Evolutionary conservation across 1,140 invertebrate species (phyloP).

Genomic region (Pseudomyrmex pallidus): DNA sequence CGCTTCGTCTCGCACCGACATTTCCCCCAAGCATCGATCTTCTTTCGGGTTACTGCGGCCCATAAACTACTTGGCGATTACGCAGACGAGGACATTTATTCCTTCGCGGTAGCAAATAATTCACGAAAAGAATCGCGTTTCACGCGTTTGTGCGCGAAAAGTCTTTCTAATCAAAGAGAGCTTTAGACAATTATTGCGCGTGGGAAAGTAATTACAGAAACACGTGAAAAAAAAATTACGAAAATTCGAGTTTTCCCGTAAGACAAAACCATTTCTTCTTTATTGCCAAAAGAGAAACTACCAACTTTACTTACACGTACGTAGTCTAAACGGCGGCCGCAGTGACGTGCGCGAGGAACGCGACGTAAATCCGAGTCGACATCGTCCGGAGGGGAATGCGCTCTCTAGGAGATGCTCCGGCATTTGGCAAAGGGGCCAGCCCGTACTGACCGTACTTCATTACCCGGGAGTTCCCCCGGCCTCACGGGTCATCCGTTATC

Average conservation of each 20-base stretch:
- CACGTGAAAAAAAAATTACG: not conserved
- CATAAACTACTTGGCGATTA: slow-evolving; percentile 53
- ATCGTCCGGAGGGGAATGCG: slow-evolving; percentile 69
- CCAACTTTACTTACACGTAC: not conserved
- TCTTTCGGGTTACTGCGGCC: slow-evolving; percentile 45
- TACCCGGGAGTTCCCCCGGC: slow-evolving; percentile 81
- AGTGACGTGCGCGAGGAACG: slow-evolving; percentile 58
- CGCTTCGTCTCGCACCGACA: slow-evolving; percentile 61
- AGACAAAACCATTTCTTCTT: slow-evolving; percentile 29
- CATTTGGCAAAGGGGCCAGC: slow-evolving; percentile 75
- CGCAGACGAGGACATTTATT: slow-evolving; percentile 56
- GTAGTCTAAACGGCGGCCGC: slow-evolving; percentile 25
- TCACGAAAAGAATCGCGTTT: slow-evolving; percentile 38
- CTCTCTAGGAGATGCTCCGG: slow-evolving; percentile 72
- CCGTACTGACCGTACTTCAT: slow-evolving; percentile 84
- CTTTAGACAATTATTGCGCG: slow-evolving; percentile 28
- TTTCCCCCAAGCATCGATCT: slow-evolving; percentile 54
- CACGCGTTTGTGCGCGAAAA: not conserved
- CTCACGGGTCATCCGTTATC: slow-evolving; percentile 85
- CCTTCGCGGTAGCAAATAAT: slow-evolving; percentile 44
- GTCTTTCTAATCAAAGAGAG: slow-evolving; percentile 9
- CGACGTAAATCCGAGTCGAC: slow-evolving; percentile 72
- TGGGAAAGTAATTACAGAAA: not conserved
- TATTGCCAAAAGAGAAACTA: slow-evolving; percentile 3
- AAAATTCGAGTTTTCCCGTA: no score